Conservation (phyloP, 2,113 vertebrate genomes). For the Corydoras maculifer region DNA sequence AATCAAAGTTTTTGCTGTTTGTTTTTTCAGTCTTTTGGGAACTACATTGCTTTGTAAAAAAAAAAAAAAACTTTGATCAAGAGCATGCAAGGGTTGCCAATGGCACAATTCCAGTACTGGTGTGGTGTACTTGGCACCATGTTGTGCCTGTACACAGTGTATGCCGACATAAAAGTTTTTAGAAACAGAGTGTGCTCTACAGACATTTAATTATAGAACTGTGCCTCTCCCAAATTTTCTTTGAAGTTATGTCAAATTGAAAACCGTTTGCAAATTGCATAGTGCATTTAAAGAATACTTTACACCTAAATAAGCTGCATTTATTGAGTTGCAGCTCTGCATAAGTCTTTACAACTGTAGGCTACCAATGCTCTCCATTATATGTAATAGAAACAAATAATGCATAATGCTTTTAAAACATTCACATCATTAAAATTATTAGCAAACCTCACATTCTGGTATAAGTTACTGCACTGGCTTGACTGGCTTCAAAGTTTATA, state of each 20-base stretch:
- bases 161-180: not conserved
- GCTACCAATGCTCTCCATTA: too few species aligned
- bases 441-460: conserved; percentile 3
- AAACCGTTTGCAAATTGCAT: not conserved
- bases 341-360: too few species aligned
- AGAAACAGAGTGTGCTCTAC: not conserved
- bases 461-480: not conserved
- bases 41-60: not conserved
- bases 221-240: not conserved
- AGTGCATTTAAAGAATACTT: too few species aligned
- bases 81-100: not conserved
- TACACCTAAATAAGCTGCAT: too few species aligned
- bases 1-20: too few species aligned
- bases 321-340: too few species aligned
- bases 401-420: not conserved
- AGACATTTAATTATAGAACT: not conserved
- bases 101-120: not conserved
- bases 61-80: not conserved
- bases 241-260: not conserved
- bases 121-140: not conserved
- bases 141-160: not conserved
- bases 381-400: too few species aligned
- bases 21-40: too few species aligned
- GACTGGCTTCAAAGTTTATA: not conserved
- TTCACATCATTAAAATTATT: not conserved